Evolutionary conservation across 1,140 invertebrate genomes (phyloP).

Genomic region (Yoshiicerus persimilis): DNA sequence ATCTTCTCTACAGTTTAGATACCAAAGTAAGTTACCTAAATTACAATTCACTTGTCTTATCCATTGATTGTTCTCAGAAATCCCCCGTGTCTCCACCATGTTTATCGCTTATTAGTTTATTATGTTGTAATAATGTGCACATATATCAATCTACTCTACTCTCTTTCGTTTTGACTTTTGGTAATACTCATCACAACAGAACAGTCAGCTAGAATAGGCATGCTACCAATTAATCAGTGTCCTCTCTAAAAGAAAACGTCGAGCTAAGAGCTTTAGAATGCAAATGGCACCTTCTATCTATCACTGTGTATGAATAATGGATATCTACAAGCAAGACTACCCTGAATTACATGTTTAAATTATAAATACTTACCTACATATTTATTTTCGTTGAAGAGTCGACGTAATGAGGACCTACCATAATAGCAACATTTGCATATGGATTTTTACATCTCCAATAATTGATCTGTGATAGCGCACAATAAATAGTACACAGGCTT

Average conservation of each 20-base stretch:
- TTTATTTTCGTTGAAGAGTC: no score
- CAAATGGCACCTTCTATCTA: neutral
- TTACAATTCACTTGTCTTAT: neutral
- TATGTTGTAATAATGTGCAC: neutral
- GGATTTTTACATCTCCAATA: no score
- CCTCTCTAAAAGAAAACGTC: neutral
- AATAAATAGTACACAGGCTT: no score
- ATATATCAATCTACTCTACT: neutral
- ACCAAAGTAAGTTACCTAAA: slow-evolving; percentile 39
- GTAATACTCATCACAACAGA: neutral
- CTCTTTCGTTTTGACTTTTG: neutral
- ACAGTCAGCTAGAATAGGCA: neutral
- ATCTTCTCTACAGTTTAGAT: slow-evolving; percentile 51
- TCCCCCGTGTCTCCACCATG: neutral
- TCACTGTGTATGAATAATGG: neutral
- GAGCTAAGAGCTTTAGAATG: neutral
- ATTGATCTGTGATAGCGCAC: no score
- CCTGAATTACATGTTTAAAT: neutral
- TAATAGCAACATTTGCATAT: no score
- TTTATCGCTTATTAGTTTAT: neutral
- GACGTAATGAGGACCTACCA: no score
- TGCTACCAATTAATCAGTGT: neutral
- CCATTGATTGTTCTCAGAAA: neutral
- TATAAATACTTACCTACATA: neutral
- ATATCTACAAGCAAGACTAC: neutral